Evolutionary conservation across 53 echinoderm and acorn worm genomes (phyloP).

Genomic region (Mesocentrotus franciscanus): DNA sequence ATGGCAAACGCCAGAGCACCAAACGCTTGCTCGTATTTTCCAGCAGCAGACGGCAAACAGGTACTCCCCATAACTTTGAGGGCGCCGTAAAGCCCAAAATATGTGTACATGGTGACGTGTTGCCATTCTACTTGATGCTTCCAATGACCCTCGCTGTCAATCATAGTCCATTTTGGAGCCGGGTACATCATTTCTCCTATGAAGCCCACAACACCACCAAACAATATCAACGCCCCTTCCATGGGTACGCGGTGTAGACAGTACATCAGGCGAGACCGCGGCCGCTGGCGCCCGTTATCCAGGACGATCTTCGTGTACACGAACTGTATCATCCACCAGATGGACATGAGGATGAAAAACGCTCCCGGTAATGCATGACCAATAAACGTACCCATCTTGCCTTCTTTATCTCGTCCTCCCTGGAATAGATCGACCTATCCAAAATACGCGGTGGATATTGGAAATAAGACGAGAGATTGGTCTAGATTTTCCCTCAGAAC

Average conservation of each 20-base stretch:
- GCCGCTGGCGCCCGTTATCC: conserved; percentile 80
- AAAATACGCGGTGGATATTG: background rate
- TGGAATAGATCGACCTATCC: background rate
- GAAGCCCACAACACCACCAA: conserved; percentile 78
- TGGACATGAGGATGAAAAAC: conserved; percentile 86
- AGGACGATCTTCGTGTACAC: conserved; percentile 79
- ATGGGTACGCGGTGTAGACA: conserved; percentile 76
- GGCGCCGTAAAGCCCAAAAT: conserved; percentile 87
- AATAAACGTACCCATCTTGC: conserved; percentile 92
- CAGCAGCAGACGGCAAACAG: conserved; percentile 74
- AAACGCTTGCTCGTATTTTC: conserved; percentile 76
- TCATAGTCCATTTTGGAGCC: conserved; percentile 79
- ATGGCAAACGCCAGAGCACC: conserved; percentile 87
- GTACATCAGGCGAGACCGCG: conserved; percentile 72
- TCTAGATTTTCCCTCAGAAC: background rate
- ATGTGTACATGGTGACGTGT: conserved; percentile 97
- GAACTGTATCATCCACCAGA: conserved; percentile 97
- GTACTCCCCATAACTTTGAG: conserved; percentile 66
- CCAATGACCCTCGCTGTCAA: conserved; percentile 82
- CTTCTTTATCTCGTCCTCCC: conserved; percentile 41
- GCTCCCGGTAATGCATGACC: conserved; percentile 93
- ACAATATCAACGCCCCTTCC: conserved; percentile 79
- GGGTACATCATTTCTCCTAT: conserved; percentile 93
- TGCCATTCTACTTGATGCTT: conserved; percentile 88
- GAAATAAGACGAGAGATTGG: background rate